Base-by-base conservation (phyloP, 2,113 vertebrate genomes). In the Excalfactoria chinensis region DNA sequence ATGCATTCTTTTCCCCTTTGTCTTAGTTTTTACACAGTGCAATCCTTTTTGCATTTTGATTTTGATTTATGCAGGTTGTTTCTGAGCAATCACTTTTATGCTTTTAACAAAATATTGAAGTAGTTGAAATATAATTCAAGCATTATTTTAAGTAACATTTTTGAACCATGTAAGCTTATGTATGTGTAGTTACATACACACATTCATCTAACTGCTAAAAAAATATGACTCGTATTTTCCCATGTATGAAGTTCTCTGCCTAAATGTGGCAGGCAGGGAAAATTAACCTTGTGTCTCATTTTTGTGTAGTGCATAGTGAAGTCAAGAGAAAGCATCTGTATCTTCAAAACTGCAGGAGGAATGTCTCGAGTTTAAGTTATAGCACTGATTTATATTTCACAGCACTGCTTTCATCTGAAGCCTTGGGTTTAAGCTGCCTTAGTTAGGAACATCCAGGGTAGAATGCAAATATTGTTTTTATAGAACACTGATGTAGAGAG, bases 341-440 rank as follows among this genome's bases (percentile, higher is more conserved):
- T 86, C 69, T 44, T 58, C 20, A 17, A 84, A 88, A 40, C 15
- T 4, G 6, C 19, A 40, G 37, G 25, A 79, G 48, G 40, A 88
- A 43, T 0, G 0, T 44, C 18, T 69, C 0, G n/a, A 58, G 11
- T 62, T 90, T 72, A 64, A 70, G 7, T 64, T 80, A 17, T 32
- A 13, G 6, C 16, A 67, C 20, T 59, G 9, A 10, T 6, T 23
- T 60, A 8, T 22, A 35, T 22, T 25, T 34, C 6, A 1, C 7
- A 64, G 9, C 22, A 46, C 19, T 82, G 30, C 11, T 69, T 91
- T 64, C 25, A 30, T 66, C 26, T 72, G 58, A 89, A 22, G 19
- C 72, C 35, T 72, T 11, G 37, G 13, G 26, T 85, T 82, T 85
- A 76, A 83, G n/a, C 26, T 79, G 49, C 15, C 26, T 40, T 10